A percentile compares a stretch with the other conserved stretches of the same genome.
Evolutionary conservation across 2,113 vertebrate genomes (phyloP).

Genomic region (Boulengeromyrus knoepffleri): DNA sequence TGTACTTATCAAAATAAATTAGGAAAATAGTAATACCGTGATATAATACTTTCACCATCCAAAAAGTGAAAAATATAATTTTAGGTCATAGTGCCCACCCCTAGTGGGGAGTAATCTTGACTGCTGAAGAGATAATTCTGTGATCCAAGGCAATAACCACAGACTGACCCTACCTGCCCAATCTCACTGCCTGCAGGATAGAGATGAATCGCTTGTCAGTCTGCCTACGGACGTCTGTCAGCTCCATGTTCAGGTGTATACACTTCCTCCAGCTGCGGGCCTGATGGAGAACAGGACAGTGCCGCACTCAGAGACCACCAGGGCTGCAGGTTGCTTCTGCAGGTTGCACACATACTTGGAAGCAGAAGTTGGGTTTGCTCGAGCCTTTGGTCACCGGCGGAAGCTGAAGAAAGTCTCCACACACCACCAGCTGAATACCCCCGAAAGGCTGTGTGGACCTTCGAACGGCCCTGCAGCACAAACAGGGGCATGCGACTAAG

Average conservation of each 20-base stretch:
- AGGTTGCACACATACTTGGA: constrained; percentile 71
- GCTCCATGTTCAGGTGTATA: constrained; percentile 85
- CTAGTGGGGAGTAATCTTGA: not conserved
- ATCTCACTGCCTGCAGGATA: constrained; percentile 75
- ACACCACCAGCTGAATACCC: constrained; percentile 91
- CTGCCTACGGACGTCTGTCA: constrained; percentile 82
- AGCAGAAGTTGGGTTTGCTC: constrained; percentile 78
- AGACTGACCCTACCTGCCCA: constrained; percentile 72
- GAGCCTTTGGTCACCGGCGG: constrained; percentile 79
- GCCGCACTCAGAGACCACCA: not conserved
- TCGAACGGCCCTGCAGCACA: constrained; percentile 64
- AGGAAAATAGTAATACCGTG: too few relatives aligned
- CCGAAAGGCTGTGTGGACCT: constrained; percentile 83
- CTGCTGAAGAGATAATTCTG: not conserved
- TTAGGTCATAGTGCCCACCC: too few relatives aligned
- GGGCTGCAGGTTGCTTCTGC: not conserved
- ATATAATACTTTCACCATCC: too few relatives aligned
- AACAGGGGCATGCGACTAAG: not conserved
- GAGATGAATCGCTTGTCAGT: constrained; percentile 81
- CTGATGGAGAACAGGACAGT: constrained; percentile 44
- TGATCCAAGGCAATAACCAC: not conserved
- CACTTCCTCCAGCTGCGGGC: constrained; percentile 85
- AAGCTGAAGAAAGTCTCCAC: constrained; percentile 94
- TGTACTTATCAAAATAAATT: too few relatives aligned
- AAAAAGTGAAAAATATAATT: too few relatives aligned